Conservation (phyloP, 23 tunicate genomes). For the Halocynthia aurantium region DNA sequence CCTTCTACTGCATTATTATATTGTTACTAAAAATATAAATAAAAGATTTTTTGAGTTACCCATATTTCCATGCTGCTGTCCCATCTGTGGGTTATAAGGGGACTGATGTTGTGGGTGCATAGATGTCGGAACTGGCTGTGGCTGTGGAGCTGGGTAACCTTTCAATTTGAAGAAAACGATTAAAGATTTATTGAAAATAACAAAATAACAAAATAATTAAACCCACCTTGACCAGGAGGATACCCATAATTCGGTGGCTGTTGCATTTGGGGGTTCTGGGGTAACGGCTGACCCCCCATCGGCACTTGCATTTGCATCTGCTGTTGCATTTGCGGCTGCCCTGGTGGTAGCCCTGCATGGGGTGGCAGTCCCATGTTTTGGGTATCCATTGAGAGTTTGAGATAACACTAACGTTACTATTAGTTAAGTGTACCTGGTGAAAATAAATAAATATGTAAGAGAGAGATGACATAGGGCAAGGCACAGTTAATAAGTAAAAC, state of each 20-base stretch:
- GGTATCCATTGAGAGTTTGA: no score
- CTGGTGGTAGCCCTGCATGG: not conserved
- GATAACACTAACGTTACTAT: no score
- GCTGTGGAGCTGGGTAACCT: not conserved
- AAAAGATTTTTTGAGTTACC: no score
- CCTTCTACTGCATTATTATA: no score
- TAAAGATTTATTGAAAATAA: not conserved
- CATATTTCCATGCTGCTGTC: conserved; percentile 2
- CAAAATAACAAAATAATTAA: not conserved
- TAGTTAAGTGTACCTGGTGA: no score
- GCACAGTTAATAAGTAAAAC: no score
- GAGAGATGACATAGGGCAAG: no score
- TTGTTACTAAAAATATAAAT: no score
- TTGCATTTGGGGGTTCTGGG: conserved; percentile 21
- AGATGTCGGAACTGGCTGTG: not conserved
- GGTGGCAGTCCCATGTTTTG: not conserved
- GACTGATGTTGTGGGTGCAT: conserved; percentile 6
- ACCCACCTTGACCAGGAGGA: conserved; percentile 1
- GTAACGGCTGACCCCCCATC: not conserved
- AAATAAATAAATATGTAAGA: no score
- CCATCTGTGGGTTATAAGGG: conserved; percentile 25
- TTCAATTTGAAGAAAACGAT: not conserved
- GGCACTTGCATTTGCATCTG: conserved; percentile 1
- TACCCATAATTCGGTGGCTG: conserved; percentile 11
- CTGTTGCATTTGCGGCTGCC: conserved; percentile 13